Percentiles rank a stretch among this genome's conserved stretches.
Evolutionary conservation across 2,888 invertebrate genomes (phyloP).

Genomic region (Limenitis camilla): DNA sequence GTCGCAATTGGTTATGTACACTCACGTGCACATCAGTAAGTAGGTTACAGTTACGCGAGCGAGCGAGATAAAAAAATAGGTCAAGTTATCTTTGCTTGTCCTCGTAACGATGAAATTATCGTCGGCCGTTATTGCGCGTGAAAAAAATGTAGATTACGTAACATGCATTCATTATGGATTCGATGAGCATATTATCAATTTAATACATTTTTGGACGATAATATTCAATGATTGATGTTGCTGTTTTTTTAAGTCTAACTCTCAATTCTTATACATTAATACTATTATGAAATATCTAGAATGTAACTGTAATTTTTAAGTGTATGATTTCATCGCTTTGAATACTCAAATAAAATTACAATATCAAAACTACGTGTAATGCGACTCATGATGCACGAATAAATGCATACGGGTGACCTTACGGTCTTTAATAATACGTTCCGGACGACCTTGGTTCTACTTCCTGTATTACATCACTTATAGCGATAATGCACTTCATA

Average conservation of each 20-base stretch:
- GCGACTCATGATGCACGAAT: constrained; percentile 41
- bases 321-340: constrained; percentile 23
- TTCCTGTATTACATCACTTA: constrained; percentile 69
- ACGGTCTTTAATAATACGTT: constrained; percentile 47
- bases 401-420: constrained; percentile 55
- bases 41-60: constrained; percentile 66
- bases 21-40: constrained; percentile 52
- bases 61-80: constrained; percentile 71
- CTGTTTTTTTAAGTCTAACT: no score
- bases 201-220: no score
- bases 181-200: background rate
- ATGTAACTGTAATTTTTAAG: constrained; percentile 12
- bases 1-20: constrained; percentile 42
- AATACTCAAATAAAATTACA: constrained; percentile 14
- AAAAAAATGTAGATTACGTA: constrained; percentile 56
- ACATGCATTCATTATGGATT: constrained; percentile 26
- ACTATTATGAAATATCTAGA: background rate
- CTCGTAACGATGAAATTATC: constrained; percentile 70
- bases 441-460: constrained; percentile 61
- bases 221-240: no score
- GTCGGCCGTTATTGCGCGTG: constrained; percentile 53
- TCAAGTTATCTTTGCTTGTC: constrained; percentile 72
- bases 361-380: constrained; percentile 21
- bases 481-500: constrained; percentile 51
- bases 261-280: no score